Conservation (phyloP, 2,888 invertebrate species). For the Crioceris asparagi region DNA sequence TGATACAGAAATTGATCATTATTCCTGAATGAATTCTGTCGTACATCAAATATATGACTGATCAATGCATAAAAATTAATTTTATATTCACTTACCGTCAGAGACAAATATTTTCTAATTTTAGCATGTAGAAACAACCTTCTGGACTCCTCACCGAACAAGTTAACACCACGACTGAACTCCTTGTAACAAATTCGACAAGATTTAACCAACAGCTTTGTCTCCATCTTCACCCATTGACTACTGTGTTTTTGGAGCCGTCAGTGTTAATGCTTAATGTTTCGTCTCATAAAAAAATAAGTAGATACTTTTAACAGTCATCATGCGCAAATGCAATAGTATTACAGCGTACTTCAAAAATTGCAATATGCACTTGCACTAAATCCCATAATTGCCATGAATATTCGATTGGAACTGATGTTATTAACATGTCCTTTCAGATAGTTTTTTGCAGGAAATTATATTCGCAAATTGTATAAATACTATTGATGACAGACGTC, state of each 20-base stretch:
- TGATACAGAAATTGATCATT: too few relatives aligned
- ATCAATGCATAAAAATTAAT: conserved; percentile 10
- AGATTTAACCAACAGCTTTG: conserved; percentile 27
- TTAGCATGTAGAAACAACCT: conserved; percentile 53
- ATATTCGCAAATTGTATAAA: too few relatives aligned
- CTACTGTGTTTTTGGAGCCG: conserved; percentile 11
- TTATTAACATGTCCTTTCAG: too few relatives aligned
- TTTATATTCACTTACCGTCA: conserved; percentile 43
- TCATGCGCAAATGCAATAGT: conserved; percentile 23
- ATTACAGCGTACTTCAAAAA: conserved; percentile 34
- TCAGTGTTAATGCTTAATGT: conserved; percentile 4
- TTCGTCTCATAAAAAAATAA: conserved; percentile 11
- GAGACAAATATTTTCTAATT: conserved; percentile 56
- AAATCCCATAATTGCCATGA: too few relatives aligned
- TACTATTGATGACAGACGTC: too few relatives aligned
- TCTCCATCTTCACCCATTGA: conserved; percentile 31
- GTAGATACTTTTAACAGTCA: conserved; percentile 8
- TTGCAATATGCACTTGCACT: too few relatives aligned
- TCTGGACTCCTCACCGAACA: conserved; percentile 56
- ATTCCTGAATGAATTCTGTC: too few relatives aligned
- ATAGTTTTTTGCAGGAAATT: conserved; percentile 29
- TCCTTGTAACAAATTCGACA: conserved; percentile 57
- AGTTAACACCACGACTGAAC: conserved; percentile 48
- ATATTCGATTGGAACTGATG: too few relatives aligned
- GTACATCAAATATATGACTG: too few relatives aligned